Base-by-base conservation (phyloP, 1,140 invertebrate genomes). In the Rhagoletis zephyria region DNA sequence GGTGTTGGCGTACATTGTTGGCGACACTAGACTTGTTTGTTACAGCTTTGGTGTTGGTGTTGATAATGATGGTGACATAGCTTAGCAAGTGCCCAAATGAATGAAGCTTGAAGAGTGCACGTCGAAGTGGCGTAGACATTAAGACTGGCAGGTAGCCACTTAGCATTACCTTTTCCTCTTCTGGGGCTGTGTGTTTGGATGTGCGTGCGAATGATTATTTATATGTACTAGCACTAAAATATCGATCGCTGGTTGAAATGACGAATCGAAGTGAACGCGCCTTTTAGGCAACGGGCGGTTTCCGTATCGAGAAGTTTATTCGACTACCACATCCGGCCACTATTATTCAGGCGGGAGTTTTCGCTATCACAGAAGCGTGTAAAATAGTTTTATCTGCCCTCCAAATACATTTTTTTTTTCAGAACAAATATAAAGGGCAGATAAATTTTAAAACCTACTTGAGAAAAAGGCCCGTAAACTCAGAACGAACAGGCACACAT, bases 41-140 rank as follows among this genome's bases (percentile, higher is more conserved):
- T 74, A 74, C 12, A 16, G 40, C 67, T 45, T 74, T 48, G 42
- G 45, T n/a, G n/a, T n/a, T 74, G 67, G 45, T 74, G 40, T 42
- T 74, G 40, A 63, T 63, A 63, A 74, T 74, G 67, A 45, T 74
- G 67, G 67, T 42, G 67, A 74, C 67, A 74, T 16, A 74, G 67
- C 67, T 48, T 9, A 74, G 45, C 67, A 48, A 74, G 67, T 74
- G 67, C 42, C 67, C 16, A 5, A 48, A 74, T 16, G 67, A 42
- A 10, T 74, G 67, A 74, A 74, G 67, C 42, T 74, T 74, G 40
- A 14, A 74, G 40, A n/a, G 67, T 30, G 14, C 45, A 14, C 67
- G 67, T 74, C 67, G 40, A 74, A 74, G 67, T 45, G 42, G 67
- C 67, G 40, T 12, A 48, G 67, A 74, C 67, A 74, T 14, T 74